These are phyloP conservation scores for Diadema setosum DNA, from an alignment of 35 echinoderm and acorn worm species.

Conservation along the genomic window DNA sequence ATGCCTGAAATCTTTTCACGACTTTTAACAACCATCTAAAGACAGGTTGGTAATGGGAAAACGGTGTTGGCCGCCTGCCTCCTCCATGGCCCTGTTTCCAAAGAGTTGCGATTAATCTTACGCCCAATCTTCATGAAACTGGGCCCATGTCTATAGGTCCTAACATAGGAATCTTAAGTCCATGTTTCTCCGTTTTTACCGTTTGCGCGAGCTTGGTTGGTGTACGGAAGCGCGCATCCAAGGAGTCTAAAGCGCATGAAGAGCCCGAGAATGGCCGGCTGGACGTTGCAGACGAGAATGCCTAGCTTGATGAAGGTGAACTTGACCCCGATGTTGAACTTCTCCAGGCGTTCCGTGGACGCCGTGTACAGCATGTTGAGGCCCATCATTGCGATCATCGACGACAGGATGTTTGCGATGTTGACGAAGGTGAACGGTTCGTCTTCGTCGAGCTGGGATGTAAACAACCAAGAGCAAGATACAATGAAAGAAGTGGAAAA, in stretches of 20 bases:
- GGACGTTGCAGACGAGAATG: not conserved
- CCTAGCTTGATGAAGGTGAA: not conserved
- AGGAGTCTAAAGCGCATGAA: not conserved
- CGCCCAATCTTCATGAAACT: too few species aligned
- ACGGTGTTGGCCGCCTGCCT: too few species aligned
- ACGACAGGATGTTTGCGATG: not conserved
- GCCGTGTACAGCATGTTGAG: conserved; percentile 3
- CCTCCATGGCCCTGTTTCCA: too few species aligned
- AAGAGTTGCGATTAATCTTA: too few species aligned
- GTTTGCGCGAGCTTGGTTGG: not conserved
- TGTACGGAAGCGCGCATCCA: not conserved
- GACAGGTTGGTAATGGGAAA: too few species aligned
- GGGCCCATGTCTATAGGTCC: too few species aligned
- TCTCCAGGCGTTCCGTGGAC: not conserved
- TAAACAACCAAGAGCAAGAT: too few species aligned
- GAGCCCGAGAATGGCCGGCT: not conserved
- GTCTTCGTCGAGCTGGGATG: not conserved
- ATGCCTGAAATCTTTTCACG: too few species aligned
- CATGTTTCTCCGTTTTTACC: too few species aligned
- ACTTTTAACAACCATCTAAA: too few species aligned
- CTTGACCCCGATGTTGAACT: not conserved
- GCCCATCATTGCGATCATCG: conserved; percentile 24
- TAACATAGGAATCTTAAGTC: too few species aligned
- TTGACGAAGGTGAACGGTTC: not conserved
- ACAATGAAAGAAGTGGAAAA: too few species aligned